Conservation (phyloP, 1,140 invertebrate genomes). For the Halyomorpha halys region DNA sequence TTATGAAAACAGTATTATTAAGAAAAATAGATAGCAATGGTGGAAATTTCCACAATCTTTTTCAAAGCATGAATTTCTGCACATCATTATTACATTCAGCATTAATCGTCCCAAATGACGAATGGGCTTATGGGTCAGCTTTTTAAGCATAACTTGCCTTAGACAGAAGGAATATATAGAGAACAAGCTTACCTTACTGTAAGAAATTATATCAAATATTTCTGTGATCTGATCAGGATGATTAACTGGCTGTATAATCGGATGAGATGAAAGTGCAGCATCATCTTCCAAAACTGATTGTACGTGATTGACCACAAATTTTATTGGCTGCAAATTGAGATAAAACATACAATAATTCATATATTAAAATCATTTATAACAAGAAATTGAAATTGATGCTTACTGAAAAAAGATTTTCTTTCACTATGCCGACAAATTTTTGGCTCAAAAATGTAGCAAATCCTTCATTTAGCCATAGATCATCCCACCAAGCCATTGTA, state of each 20-base stretch:
- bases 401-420: slow-evolving; percentile 3
- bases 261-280: slow-evolving; percentile 71
- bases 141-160: too few relatives aligned
- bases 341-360: neutral
- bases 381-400: neutral
- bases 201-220: slow-evolving; percentile 87
- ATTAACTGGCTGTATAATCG: slow-evolving; percentile 70
- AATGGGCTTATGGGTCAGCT: too few relatives aligned
- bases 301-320: slow-evolving; percentile 37
- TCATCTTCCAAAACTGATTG: slow-evolving; percentile 67
- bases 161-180: too few relatives aligned
- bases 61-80: too few relatives aligned
- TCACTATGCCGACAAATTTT: neutral
- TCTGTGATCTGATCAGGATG: slow-evolving; percentile 84
- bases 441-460: slow-evolving; percentile 70
- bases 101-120: neutral
- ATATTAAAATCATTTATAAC: neutral
- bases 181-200: slow-evolving; percentile 60
- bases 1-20: too few relatives aligned
- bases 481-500: slow-evolving; percentile 86
- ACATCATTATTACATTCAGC: too few relatives aligned
- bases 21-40: too few relatives aligned
- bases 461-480: slow-evolving; percentile 86
- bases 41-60: too few relatives aligned
- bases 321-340: neutral